These are phyloP conservation scores for Periphyllus acericola DNA, from an alignment of 2,888 invertebrate genomes.

Conservation along the genomic window DNA sequence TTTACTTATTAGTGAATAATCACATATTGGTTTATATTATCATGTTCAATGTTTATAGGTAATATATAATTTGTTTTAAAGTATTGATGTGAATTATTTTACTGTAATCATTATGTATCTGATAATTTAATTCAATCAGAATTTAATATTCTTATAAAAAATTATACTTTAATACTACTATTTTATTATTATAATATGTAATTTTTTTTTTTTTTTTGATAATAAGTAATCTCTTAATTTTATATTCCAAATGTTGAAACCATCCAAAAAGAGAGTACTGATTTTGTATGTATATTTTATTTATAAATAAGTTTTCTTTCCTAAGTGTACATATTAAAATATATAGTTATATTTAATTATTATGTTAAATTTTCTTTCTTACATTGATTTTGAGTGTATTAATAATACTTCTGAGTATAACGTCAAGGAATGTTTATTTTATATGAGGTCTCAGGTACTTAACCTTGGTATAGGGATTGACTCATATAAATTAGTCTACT, in stretches of 20 bases:
- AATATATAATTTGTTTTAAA: background rate
- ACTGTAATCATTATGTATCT: background rate
- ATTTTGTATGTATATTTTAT: background rate
- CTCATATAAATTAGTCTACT: too few relatives aligned
- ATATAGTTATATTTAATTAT: too few relatives aligned
- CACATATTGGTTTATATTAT: background rate
- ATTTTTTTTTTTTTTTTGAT: background rate
- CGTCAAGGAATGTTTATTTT: too few relatives aligned
- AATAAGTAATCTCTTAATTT: background rate
- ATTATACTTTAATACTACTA: background rate
- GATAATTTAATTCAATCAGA: background rate
- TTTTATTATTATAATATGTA: background rate
- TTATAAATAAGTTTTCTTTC: background rate
- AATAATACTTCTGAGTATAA: too few relatives aligned
- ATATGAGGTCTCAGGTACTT: too few relatives aligned
- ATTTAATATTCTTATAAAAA: background rate
- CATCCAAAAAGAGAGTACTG: background rate
- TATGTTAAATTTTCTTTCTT: too few relatives aligned
- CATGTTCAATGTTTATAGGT: background rate
- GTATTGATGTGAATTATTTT: background rate
- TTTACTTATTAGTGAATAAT: slow-evolving; percentile 42
- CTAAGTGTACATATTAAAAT: background rate
- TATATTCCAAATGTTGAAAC: background rate
- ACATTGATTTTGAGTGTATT: too few relatives aligned
- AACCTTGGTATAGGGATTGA: too few relatives aligned